Conservation (phyloP, 2,113 vertebrate species). For the Myotis brandtii region DNA sequence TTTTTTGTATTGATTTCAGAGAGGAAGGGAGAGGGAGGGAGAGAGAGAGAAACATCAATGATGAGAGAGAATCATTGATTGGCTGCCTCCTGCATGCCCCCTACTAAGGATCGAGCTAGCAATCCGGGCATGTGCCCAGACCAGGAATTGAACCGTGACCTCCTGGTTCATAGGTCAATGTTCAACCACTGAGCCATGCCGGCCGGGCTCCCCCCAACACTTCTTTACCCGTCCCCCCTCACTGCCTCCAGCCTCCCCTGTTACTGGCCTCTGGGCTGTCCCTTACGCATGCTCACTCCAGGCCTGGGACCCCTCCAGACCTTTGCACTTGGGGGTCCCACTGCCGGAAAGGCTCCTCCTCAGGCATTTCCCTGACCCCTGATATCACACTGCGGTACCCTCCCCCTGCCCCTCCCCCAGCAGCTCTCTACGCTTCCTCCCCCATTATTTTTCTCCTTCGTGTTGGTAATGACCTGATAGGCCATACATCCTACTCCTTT, state of each 20-base stretch:
- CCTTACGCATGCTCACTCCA: background rate
- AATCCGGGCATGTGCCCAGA: no score
- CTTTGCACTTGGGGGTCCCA: background rate
- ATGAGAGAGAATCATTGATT: no score
- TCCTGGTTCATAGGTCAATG: no score
- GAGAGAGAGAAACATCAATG: no score
- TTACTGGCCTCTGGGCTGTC: no score
- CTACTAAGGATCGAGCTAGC: no score
- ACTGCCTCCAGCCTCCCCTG: background rate
- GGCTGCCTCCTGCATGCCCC: no score
- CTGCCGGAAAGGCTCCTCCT: background rate
- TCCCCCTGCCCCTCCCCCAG: background rate
- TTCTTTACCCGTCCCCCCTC: background rate
- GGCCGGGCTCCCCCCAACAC: background rate
- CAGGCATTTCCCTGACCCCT: background rate
- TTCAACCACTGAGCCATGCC: no score
- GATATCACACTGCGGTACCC: rapidly evolving
- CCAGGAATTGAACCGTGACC: no score
- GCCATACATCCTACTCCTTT: background rate
- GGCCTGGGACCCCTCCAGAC: background rate
- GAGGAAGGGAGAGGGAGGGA: no score
- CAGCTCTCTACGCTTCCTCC: background rate
- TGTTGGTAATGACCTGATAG: background rate
- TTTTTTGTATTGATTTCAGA: no score
- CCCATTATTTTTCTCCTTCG: background rate